phyloP scores from a whole-genome alignment of 2,797 vertebrate species.

The Cichlasoma orientale region DNA sequence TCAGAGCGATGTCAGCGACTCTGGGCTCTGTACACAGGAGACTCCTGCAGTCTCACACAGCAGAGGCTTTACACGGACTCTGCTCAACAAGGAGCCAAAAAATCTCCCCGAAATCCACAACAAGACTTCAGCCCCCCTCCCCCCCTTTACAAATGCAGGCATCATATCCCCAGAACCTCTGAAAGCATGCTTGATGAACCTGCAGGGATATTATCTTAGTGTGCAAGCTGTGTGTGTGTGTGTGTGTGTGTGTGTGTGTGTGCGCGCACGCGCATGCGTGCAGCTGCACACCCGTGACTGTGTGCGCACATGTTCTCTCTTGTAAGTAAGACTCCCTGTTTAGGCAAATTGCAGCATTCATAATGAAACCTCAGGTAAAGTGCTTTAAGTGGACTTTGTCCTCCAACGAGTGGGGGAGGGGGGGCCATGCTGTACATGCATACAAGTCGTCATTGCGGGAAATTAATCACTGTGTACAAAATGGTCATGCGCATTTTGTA shows the following conservation, averaged over 20 bases:
- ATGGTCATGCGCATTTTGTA: conserved; percentile 91
- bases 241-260: conserved; percentile 12
- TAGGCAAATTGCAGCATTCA: conserved; percentile 87
- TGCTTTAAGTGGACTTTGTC: conserved; percentile 86
- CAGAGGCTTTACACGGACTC: conserved; percentile 36
- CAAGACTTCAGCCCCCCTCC: conserved; percentile 47
- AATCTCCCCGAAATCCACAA: conserved; percentile 5
- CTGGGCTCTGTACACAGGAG: conserved; percentile 18
- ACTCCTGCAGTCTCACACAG: conserved; percentile 24
- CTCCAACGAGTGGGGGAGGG: conserved; percentile 69
- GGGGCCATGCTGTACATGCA: conserved; percentile 87
- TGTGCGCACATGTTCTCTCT: conserved; percentile 16
- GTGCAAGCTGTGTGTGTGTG: conserved; percentile 51
- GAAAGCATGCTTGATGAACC: conserved; percentile 74
- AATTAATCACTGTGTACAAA: conserved; percentile 92
- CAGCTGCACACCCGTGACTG: background rate
- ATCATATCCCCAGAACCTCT: conserved; percentile 67
- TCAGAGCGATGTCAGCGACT: conserved; percentile 38
- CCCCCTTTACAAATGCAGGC: conserved; percentile 51
- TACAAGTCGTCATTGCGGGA: conserved; percentile 82
- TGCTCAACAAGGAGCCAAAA: conserved; percentile 38
- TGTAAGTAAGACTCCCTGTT: conserved; percentile 77
- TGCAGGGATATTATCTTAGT: conserved; percentile 65
- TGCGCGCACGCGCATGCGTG: too few species aligned
- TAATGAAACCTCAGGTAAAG: conserved; percentile 96